phyloP scores from a whole-genome alignment of 1,140 invertebrate genomes.

The Dysdera silvatica region DNA sequence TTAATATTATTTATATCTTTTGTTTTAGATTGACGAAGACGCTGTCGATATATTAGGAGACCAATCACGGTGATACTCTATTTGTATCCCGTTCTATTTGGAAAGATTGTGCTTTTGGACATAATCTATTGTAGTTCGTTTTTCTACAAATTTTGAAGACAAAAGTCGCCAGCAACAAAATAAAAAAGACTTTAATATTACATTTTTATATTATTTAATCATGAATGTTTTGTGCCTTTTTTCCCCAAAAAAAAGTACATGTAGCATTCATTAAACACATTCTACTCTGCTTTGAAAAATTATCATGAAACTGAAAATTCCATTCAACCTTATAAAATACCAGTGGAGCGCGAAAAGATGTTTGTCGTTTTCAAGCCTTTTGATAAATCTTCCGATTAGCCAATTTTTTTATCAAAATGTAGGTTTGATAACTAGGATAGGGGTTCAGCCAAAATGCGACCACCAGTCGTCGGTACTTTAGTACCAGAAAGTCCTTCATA shows the following conservation, averaged over 20 bases:
- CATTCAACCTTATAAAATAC: neutral
- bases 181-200: neutral
- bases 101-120: conserved; percentile 7
- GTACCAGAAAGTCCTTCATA: too few relatives aligned
- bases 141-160: conserved; percentile 19
- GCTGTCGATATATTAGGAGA: conserved; percentile 53
- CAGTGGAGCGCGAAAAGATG: conserved; percentile 21
- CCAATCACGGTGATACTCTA: conserved; percentile 48
- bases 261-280: neutral
- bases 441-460: too few relatives aligned
- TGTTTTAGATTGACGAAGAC: conserved; percentile 52
- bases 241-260: neutral
- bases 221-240: neutral
- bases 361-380: conserved; percentile 14
- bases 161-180: conserved; percentile 8
- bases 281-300: neutral
- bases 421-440: too few relatives aligned
- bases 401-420: too few relatives aligned
- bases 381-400: conserved; percentile 38
- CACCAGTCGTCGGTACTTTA: too few relatives aligned
- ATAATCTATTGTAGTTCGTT: conserved; percentile 3
- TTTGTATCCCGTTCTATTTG: too few relatives aligned
- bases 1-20: conserved; percentile 23
- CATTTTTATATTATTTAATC: neutral
- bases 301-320: neutral